Evolutionary conservation across 1,140 invertebrate genomes (phyloP), one percentile per base, ranked within the genome.

Genomic region (Aphaenogaster rudis): DNA sequence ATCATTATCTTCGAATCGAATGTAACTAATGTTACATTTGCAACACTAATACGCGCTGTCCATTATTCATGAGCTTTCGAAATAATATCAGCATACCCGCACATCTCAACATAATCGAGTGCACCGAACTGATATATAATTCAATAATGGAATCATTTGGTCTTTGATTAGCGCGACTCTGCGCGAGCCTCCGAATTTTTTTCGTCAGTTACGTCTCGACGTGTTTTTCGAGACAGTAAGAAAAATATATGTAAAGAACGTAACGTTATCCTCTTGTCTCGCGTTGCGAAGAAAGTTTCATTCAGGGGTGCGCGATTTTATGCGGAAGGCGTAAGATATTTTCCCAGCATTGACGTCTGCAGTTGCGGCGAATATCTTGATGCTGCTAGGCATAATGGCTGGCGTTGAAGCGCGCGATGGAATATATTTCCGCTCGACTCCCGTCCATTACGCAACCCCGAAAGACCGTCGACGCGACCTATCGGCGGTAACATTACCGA

Each of bases 1-100:
- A 79, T 86, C 63, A 86, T 86, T 86, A 79, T 86, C 82, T 77
- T 86, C 17, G 82, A 77, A 76, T 84, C 6, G 13, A 61, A 84
- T 86, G 82, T 78, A 86, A 86, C 76, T 86, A 86, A 77, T 66
- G 76, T 86, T 79, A 86, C 71, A 86, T 86, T 86, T 86, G 82
- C 82, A 86, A 86, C 61, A 86, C 63, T 86, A 86, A 86, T 86
- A 59, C 45, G 50, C 54, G 36, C 57, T 36, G 69, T 84, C 39
- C 80, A 84, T 84, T 84, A 84, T 84, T 84, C 80, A 84, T 84
- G 67, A 74, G 57, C 13, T 33, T 42, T 84, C 52, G 42, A 84
- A 84, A 84, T 76, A 76, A 84, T 74, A 84, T 78, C 50, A 7
- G 69, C 28, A 21, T 66, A 13, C 82, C 33, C 59, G 82, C 72